Evolutionary conservation across 2,797 vertebrate species (phyloP).

Genomic region (Pseudochromis fuscus): DNA sequence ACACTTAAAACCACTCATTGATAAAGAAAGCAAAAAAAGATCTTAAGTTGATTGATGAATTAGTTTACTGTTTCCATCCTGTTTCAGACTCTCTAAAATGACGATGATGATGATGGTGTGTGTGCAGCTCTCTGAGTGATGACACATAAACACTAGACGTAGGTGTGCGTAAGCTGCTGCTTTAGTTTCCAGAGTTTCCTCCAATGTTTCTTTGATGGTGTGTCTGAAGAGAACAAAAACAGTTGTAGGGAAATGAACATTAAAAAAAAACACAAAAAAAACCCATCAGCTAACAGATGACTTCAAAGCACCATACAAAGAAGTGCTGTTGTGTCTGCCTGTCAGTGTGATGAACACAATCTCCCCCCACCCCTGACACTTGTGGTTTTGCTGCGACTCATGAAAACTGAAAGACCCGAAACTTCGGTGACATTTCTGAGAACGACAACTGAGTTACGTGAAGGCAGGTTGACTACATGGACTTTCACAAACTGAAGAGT

Average conservation of each 20-base stretch:
- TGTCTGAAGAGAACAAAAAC: slow-evolving; percentile 7
- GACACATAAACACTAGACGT: slow-evolving; percentile 2
- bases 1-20: neutral
- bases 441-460: slow-evolving; percentile 55
- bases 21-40: neutral
- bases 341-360: neutral
- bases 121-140: neutral
- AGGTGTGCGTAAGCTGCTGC: neutral
- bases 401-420: slow-evolving; percentile 57
- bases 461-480: slow-evolving; percentile 54
- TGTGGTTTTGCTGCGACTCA: slow-evolving; percentile 66
- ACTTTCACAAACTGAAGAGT: slow-evolving; percentile 13
- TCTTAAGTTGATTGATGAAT: no score
- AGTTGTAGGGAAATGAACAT: slow-evolving; percentile 2
- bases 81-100: neutral
- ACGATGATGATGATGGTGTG: neutral
- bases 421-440: slow-evolving; percentile 73
- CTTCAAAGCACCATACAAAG: slow-evolving; percentile 33
- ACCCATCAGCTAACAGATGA: slow-evolving; percentile 2
- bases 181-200: slow-evolving; percentile 31
- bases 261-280: neutral
- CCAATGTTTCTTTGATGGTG: slow-evolving; percentile 12
- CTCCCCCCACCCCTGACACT: slow-evolving; percentile 43
- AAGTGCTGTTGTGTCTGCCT: slow-evolving; percentile 48
- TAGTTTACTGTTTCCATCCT: neutral